Percentiles rank a stretch among this genome's conserved stretches.
phyloP scores from a whole-genome alignment of 2,113 vertebrate species.

The Accipiter cooperii region DNA sequence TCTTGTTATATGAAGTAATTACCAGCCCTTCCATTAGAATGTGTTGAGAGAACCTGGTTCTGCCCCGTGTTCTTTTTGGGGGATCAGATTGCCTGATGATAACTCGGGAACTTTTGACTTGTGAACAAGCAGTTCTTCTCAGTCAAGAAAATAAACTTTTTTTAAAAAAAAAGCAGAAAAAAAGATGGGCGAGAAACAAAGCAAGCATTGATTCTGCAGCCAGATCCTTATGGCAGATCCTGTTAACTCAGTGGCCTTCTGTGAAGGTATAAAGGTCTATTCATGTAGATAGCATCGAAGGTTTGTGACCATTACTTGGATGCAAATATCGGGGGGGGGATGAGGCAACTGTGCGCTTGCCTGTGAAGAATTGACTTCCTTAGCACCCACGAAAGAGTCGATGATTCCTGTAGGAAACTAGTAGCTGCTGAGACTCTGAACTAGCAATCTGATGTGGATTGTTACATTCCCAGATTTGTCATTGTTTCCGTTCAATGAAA shows the following conservation, averaged over 20 bases:
- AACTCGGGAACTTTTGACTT: not conserved
- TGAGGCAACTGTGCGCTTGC: not conserved
- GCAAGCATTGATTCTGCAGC: slow-evolving; percentile 32
- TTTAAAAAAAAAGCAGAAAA: not conserved
- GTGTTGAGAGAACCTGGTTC: not conserved
- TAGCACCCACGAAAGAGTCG: not conserved
- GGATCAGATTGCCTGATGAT: slow-evolving; percentile 37
- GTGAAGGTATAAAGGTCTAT: slow-evolving; percentile 36
- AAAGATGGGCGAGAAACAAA: slow-evolving; percentile 22
- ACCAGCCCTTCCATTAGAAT: not conserved
- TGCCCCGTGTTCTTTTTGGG: not conserved
- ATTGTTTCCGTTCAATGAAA: not conserved
- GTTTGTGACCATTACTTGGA: not conserved
- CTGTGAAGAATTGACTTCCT: not conserved
- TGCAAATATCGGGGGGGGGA: not conserved
- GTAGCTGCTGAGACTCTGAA: not conserved
- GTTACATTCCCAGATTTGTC: not conserved
- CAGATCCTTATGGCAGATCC: not conserved
- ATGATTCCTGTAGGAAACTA: not conserved
- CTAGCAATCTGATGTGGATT: not conserved
- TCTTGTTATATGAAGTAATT: slow-evolving; percentile 27
- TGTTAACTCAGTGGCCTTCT: slow-evolving; percentile 32
- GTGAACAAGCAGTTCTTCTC: not conserved
- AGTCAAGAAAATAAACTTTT: not conserved
- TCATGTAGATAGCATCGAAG: not conserved